Evolutionary conservation across 2,797 vertebrate genomes (phyloP), one percentile per base, ranked within the genome.

Genomic region (Enteromius afrohamiltoni): DNA sequence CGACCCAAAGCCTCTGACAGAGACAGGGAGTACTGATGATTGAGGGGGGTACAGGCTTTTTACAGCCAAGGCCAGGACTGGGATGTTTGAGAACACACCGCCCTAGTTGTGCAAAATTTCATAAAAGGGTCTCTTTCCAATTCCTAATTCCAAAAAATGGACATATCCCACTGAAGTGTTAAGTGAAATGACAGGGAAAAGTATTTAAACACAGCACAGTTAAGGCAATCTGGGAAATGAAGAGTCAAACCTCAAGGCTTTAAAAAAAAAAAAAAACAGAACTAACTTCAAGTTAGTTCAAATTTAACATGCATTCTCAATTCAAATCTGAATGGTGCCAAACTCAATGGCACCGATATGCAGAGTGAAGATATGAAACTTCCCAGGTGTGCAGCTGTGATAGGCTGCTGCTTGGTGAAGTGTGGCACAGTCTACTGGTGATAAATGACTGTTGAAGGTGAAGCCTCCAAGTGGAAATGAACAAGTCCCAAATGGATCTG

Each of bases 401-500:
- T 82, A 79, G 77, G 49, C 51, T 49, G 71, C n/a, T 49, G 64
- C 29, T 67, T 42, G 55, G 65, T 77, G 71, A 82, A 80, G 65
- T 83, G 71, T 49, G 62, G 51, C 65, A 69, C 23, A 49, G 62
- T 60, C 76, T 65, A 21, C 9, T 74, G 11, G 51, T 60, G 84
- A 85, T 85, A 81, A 85, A 85, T 64, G 49, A 71, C 65, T 81
- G 79, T 75, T 49, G 74, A 81, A 75, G 26, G 40, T n/a, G 79
- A 64, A 31, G 55, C 62, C 53, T 64, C 65, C 11, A 26, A 80
- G 79, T 69, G 62, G 53, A 68, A 77, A 37, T 53, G 53, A 29
- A 29, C 73, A 78, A 49, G 58, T 79, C 64, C 64, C 74, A 83
- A 75, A 69, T 62, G 49, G 42, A 81, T 75, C 49, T 37, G 31